phyloP scores from a whole-genome alignment of 2,888 invertebrate species.

The Alsophila aescularia region DNA sequence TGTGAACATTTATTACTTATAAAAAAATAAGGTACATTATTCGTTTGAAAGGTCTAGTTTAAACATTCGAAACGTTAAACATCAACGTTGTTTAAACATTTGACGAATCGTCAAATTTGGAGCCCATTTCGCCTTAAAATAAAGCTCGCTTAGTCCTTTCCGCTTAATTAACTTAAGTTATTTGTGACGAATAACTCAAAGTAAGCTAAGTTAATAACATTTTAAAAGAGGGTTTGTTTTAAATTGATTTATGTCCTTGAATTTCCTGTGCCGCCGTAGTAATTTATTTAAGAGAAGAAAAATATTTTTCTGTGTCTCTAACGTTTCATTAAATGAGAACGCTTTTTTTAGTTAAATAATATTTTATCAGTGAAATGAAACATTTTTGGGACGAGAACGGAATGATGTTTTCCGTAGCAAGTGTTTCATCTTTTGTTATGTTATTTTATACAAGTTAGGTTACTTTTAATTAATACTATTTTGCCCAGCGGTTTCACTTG shows the following conservation, averaged over 20 bases:
- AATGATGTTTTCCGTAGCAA: no score
- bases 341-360: conserved; percentile 15
- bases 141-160: conserved; percentile 14
- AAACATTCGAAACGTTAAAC: no score
- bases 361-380: conserved; percentile 17
- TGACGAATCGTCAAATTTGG: no score
- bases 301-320: conserved; percentile 32
- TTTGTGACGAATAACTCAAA: conserved; percentile 24
- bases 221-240: conserved; percentile 35
- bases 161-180: conserved; percentile 12
- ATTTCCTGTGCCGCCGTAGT: conserved; percentile 27
- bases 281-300: conserved; percentile 34
- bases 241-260: conserved; percentile 46
- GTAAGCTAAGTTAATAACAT: conserved; percentile 30
- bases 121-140: no score
- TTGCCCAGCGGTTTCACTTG: no score
- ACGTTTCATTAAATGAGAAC: conserved; percentile 32
- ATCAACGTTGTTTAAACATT: no score
- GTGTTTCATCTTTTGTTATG: no score
- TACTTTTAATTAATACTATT: no score
- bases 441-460: no score
- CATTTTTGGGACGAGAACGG: conserved; percentile 4
- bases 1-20: no score
- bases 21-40: no score
- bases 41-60: no score